phyloP scores from a whole-genome alignment of 1,140 invertebrate species.

The Teleogryllus occipitalis region DNA sequence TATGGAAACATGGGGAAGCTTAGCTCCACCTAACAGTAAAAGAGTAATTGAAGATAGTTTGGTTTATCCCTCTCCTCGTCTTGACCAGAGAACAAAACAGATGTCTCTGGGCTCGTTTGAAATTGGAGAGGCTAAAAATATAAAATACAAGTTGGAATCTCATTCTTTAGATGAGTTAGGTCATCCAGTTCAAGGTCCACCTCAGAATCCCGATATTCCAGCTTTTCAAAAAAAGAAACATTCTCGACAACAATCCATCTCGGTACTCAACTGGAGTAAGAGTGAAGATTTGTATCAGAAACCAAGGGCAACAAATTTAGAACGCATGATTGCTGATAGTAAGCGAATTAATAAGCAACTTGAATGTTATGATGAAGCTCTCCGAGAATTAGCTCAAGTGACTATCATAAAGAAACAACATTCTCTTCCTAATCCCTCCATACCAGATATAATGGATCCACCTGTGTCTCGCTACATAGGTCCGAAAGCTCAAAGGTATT shows the following conservation, averaged over 20 bases:
- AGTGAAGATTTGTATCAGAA: conserved; percentile 19
- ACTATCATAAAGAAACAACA: conserved; percentile 21
- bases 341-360: conserved; percentile 29
- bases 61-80: conserved; percentile 13
- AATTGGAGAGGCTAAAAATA: neutral
- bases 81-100: conserved; percentile 6
- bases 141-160: conserved; percentile 20
- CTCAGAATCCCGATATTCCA: neutral
- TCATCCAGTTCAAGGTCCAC: conserved; percentile 7
- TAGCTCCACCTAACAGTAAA: neutral
- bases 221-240: conserved; percentile 15
- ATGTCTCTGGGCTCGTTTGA: neutral
- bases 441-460: conserved; percentile 7
- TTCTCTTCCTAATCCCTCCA: conserved; percentile 15
- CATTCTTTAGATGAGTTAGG: conserved; percentile 28
- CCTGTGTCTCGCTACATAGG: conserved; percentile 1
- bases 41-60: conserved; percentile 11
- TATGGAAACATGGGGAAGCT: neutral
- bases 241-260: conserved; percentile 18
- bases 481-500: conserved; percentile 13
- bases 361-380: conserved; percentile 30
- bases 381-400: conserved; percentile 28
- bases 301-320: conserved; percentile 11
- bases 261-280: conserved; percentile 13
- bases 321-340: conserved; percentile 22